Conservation (phyloP, 1,140 invertebrate genomes). For the Bicyclus anynana region DNA sequence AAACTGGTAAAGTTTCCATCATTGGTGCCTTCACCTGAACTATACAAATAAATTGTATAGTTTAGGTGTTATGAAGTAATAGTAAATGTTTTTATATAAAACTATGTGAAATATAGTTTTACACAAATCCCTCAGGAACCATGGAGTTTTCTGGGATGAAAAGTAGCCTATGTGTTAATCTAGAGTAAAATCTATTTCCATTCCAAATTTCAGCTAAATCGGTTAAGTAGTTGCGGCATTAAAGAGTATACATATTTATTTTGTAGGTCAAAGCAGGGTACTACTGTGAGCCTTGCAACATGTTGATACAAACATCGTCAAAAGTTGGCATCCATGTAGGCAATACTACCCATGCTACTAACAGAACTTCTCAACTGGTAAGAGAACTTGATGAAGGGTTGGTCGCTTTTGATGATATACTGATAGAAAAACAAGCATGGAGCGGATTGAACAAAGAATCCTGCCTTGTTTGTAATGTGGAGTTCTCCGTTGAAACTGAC, state of each 20-base stretch:
- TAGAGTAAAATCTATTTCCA: not conserved
- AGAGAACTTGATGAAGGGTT: constrained; percentile 22
- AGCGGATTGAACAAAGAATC: constrained; percentile 32
- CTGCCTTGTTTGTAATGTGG: constrained; percentile 34
- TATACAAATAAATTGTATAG: no score
- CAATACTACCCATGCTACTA: constrained; percentile 25
- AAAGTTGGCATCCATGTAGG: constrained; percentile 33
- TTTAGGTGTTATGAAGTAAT: no score
- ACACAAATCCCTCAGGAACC: no score
- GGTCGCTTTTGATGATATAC: constrained; percentile 29
- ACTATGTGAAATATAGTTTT: no score
- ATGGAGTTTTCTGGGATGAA: no score
- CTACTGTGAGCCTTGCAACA: constrained; percentile 45
- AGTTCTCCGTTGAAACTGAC: constrained; percentile 26
- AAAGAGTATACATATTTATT: not conserved
- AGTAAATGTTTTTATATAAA: no score
- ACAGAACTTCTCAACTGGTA: constrained; percentile 24
- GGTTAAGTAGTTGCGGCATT: no score
- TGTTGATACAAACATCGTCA: constrained; percentile 28
- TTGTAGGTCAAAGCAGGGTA: constrained; percentile 42
- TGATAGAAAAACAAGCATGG: constrained; percentile 38
- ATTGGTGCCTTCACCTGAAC: no score
- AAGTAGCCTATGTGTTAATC: no score
- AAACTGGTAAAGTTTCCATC: no score
- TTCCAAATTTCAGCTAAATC: no score